Percentiles rank a stretch among this genome's conserved stretches.
phyloP scores from a whole-genome alignment of 1,140 invertebrate species.

The Drosophila melanogaster region Release_6_plus_ISO1_MT NT_033777.3:19170501-19171000 shows the following conservation, averaged over 20 bases:
- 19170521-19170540: slow-evolving; percentile 45
- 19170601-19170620: slow-evolving; percentile 43
- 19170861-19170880: slow-evolving; percentile 19
- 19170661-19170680: slow-evolving; percentile 70
- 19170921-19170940: slow-evolving; percentile 36
- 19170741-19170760: slow-evolving; percentile 38
- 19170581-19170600: background rate
- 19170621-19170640: slow-evolving; percentile 14
- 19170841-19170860: slow-evolving; percentile 23
- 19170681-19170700: slow-evolving; percentile 38
- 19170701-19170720: slow-evolving; percentile 41
- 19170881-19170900: slow-evolving; percentile 13
- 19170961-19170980: slow-evolving; percentile 28
- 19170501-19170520: slow-evolving; percentile 30
- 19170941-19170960: slow-evolving; percentile 50
- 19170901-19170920: too few relatives aligned
- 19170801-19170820: slow-evolving; percentile 23
- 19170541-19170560: slow-evolving; percentile 50
- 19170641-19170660: slow-evolving; percentile 53
- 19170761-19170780: slow-evolving; percentile 27
- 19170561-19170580: slow-evolving; percentile 65
- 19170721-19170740: slow-evolving; percentile 51
- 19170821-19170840: slow-evolving; percentile 26
- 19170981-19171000: slow-evolving; percentile 51
- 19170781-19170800: slow-evolving; percentile 24